These are phyloP conservation scores for Saccopteryx leptura DNA, from an alignment of 2,113 vertebrate species.

Conservation along the genomic window DNA sequence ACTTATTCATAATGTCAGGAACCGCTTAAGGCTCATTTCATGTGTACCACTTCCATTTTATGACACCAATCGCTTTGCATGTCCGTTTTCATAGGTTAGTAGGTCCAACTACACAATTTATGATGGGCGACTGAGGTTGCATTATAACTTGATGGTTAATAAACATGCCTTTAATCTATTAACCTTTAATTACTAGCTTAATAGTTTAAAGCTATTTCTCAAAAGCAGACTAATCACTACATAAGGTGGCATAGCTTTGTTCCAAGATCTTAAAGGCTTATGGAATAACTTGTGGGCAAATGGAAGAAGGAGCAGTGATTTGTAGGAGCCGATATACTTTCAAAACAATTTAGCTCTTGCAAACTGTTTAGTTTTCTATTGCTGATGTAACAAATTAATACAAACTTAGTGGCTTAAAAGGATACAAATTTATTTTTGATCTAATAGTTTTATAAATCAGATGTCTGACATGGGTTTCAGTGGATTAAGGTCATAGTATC, in stretches of 20 bases:
- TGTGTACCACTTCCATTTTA: background rate
- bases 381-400: background rate
- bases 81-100: background rate
- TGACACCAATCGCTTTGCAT: background rate
- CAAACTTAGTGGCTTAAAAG: background rate
- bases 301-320: background rate
- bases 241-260: background rate
- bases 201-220: background rate
- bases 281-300: background rate
- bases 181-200: background rate
- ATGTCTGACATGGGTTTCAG: background rate
- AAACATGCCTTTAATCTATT: background rate
- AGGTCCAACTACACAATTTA: background rate
- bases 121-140: background rate
- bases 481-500: background rate
- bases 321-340: background rate
- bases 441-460: background rate
- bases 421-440: background rate
- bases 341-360: background rate
- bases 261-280: background rate
- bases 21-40: background rate
- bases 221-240: background rate
- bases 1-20: background rate
- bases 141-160: background rate
- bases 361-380: background rate